Evolutionary conservation across 2,113 vertebrate species (phyloP), one percentile per base, ranked within the genome.

Genomic region (Cyrtonyx montezumae): DNA sequence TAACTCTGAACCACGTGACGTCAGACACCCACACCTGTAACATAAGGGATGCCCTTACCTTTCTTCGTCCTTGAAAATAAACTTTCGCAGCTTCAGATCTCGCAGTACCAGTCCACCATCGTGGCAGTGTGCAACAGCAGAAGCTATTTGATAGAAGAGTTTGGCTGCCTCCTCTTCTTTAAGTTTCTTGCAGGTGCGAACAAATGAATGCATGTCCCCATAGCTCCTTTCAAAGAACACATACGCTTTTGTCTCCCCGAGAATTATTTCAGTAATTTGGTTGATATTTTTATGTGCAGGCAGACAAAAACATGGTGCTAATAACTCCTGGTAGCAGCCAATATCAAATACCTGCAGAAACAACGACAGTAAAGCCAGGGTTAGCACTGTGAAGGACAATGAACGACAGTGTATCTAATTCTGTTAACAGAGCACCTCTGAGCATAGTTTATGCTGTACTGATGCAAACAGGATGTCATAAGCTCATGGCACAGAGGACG

Each of bases 161-260:
- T 98, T 97, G 96, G 99, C 99, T 46, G 99, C 99, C 94, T 99
- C 99, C 78, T 99, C 99, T 96, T 99, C 99, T 71, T 98, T 99
- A 96, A 99, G 98, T 97, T 99, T 99, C 97, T 99, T 99, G 98
- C 99, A 99, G 94, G 99, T 99, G 87, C 99, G 99, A 84, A 99
- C 99, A 53, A 99, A 99, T 1, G 99, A 99, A 97, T 99, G 99
- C 99, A 99, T 99, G 98, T 99, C 99, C 76, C 99, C 99, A 98
- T 99, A 98, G 98, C 99, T 99, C 62, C 98, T 98, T 97, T 99
- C 99, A 71, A 99, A 99, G 98, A 99, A 99, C 95, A 99, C 99
- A 30, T 99, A 99, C 0, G 99, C 99, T 87, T 99, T 98, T 82
- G 98, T 98, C 96, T 99, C 99, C 77, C 99, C 99, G 70, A 99